Conservation (phyloP, 2,113 vertebrate genomes). For the Myanophis thanlyinensis region DNA sequence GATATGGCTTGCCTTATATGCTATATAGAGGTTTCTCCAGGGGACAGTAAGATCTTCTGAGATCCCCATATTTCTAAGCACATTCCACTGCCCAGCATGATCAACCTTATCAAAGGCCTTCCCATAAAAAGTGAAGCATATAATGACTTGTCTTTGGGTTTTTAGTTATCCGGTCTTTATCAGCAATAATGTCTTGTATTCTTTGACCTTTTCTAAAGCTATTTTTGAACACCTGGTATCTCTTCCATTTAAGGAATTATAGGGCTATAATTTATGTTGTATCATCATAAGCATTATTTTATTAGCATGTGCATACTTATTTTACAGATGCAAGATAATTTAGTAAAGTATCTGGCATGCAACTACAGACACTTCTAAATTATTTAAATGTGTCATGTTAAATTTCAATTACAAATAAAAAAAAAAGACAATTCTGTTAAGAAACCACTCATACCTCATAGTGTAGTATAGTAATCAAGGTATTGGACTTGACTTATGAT, state of each 20-base stretch:
- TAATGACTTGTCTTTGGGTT: neutral
- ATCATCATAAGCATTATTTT: neutral
- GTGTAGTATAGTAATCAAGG: too few species aligned
- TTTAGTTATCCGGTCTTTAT: neutral
- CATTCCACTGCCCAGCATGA: neutral
- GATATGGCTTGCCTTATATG: neutral
- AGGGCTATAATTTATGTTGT: neutral
- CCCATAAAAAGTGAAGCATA: neutral
- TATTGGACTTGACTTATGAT: too few species aligned
- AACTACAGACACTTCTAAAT: neutral
- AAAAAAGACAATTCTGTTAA: neutral
- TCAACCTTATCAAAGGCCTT: neutral
- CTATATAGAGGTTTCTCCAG: neutral
- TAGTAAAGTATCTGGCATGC: neutral
- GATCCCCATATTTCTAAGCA: neutral
- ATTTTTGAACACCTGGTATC: neutral
- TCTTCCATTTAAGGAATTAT: neutral
- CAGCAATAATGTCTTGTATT: neutral
- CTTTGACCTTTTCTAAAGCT: neutral
- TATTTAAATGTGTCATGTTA: neutral
- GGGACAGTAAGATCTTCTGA: neutral
- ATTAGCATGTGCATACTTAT: neutral
- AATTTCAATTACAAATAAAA: too few species aligned
- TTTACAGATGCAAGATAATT: neutral
- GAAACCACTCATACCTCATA: neutral